phyloP scores from a whole-genome alignment of 2,113 vertebrate species.

The Pampusana beccarii region DNA sequence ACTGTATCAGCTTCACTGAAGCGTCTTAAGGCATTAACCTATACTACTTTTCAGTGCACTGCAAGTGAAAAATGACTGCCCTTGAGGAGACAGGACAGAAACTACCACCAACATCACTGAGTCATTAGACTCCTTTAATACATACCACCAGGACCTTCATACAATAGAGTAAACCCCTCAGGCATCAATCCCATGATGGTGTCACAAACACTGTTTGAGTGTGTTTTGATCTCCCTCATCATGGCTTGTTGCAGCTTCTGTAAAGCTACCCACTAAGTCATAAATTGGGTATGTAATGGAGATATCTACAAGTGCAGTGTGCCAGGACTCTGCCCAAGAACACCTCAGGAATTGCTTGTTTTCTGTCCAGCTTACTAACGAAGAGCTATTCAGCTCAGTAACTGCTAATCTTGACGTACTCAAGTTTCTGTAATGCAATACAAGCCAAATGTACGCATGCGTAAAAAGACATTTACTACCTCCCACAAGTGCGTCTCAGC shows the following conservation, averaged over 20 bases:
- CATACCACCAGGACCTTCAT: neutral
- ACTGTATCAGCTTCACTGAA: neutral
- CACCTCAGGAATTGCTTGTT: neutral
- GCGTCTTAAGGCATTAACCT: neutral
- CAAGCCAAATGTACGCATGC: fast-evolving
- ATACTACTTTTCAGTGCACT: neutral
- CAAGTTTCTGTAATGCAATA: neutral
- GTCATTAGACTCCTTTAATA: neutral
- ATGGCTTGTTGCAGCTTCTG: neutral
- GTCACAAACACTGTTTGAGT: neutral
- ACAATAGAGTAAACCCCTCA: neutral
- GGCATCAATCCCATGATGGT: neutral
- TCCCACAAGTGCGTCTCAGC: neutral
- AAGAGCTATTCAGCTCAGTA: conserved; percentile 6
- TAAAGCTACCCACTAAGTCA: neutral
- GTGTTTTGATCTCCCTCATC: neutral
- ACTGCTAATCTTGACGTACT: neutral
- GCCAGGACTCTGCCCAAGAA: neutral
- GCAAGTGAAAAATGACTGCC: neutral
- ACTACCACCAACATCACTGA: neutral
- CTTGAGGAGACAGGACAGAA: neutral
- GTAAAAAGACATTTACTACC: neutral
- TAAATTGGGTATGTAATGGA: neutral
- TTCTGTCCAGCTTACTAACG: neutral
- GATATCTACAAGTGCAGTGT: neutral